A percentile compares a stretch with the other conserved stretches of the same genome.
These are phyloP conservation scores for Drosophila sordidula DNA, from an alignment of 2,888 invertebrate genomes.

Conservation along the genomic window DNA sequence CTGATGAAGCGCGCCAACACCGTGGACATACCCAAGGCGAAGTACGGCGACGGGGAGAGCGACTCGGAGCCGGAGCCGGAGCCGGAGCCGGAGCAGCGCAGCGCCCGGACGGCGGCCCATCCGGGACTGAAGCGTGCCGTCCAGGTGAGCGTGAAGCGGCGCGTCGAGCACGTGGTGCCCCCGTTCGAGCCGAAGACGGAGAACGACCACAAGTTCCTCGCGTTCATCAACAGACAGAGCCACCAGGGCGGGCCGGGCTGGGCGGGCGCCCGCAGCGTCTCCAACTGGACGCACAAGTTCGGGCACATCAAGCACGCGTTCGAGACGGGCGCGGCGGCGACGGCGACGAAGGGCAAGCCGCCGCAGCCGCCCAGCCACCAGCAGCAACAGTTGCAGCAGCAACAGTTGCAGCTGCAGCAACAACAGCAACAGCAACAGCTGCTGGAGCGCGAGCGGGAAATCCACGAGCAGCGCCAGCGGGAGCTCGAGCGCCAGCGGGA, in stretches of 20 bases:
- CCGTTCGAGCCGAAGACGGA: conserved; percentile 93
- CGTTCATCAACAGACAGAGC: conserved; percentile 91
- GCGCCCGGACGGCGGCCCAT: conserved; percentile 70
- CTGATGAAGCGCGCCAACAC: conserved; percentile 95
- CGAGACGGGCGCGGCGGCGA: conserved; percentile 86
- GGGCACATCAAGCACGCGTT: conserved; percentile 93
- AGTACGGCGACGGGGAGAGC: conserved; percentile 86
- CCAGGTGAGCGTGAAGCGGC: conserved; percentile 86
- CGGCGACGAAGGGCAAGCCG: conserved; percentile 84
- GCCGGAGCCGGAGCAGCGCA: conserved; percentile 60
- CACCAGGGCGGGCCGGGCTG: conserved; percentile 85
- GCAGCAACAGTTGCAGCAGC: conserved; percentile 66
- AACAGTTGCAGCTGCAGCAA: conserved; percentile 83
- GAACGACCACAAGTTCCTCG: conserved; percentile 93
- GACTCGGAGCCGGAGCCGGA: conserved; percentile 84
- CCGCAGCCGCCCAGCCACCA: conserved; percentile 86
- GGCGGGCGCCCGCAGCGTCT: conserved; percentile 84
- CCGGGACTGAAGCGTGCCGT: conserved; percentile 87
- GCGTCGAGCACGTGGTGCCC: conserved; percentile 86
- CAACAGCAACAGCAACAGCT: conserved; percentile 64
- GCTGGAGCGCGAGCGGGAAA: conserved; percentile 74
- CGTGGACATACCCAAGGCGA: conserved; percentile 92
- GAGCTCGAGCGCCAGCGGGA: conserved; percentile 86
- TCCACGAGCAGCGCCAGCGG: conserved; percentile 78
- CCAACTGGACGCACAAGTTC: conserved; percentile 93